Evolutionary conservation across 2,888 invertebrate genomes (phyloP).

Genomic region (Apodemia duryi): DNA sequence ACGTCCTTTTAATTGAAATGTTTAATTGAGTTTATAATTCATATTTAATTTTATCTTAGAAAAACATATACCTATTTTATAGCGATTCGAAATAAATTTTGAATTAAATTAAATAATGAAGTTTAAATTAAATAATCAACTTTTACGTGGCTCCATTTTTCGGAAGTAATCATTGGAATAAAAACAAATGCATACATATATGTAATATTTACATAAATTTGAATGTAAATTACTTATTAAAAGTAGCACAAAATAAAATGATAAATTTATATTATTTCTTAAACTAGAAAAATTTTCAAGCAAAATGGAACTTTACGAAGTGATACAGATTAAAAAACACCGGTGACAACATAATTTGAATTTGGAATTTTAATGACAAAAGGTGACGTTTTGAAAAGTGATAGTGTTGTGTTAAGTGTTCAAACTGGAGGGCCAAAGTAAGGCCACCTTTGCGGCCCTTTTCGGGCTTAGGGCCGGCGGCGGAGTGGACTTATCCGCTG

Average conservation of each 20-base stretch:
- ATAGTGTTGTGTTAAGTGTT: constrained; percentile 47
- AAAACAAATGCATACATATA: too few relatives aligned
- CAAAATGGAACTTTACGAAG: constrained; percentile 12
- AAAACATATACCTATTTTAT: too few relatives aligned
- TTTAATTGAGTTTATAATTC: too few relatives aligned
- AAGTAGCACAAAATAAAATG: not conserved
- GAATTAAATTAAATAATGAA: too few relatives aligned
- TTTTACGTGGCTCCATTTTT: too few relatives aligned
- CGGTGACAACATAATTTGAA: constrained; percentile 17
- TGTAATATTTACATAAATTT: constrained; percentile 7
- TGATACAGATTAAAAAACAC: constrained; percentile 16
- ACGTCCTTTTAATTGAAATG: too few relatives aligned
- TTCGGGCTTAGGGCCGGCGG: constrained; percentile 82
- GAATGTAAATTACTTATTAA: not conserved
- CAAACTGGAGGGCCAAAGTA: constrained; percentile 83
- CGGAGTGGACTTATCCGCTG: constrained; percentile 94
- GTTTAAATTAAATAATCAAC: too few relatives aligned
- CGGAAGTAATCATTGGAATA: too few relatives aligned
- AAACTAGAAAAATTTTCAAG: not conserved
- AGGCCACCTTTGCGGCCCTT: constrained; percentile 83
- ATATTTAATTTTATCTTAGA: too few relatives aligned
- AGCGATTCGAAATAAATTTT: too few relatives aligned
- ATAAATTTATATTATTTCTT: not conserved
- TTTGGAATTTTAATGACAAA: constrained; percentile 15
- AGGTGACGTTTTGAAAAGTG: constrained; percentile 28